Conservation (phyloP, 30 jellyfish, hydroid and myxozoan species). For the Morbakka virulenta region DNA sequence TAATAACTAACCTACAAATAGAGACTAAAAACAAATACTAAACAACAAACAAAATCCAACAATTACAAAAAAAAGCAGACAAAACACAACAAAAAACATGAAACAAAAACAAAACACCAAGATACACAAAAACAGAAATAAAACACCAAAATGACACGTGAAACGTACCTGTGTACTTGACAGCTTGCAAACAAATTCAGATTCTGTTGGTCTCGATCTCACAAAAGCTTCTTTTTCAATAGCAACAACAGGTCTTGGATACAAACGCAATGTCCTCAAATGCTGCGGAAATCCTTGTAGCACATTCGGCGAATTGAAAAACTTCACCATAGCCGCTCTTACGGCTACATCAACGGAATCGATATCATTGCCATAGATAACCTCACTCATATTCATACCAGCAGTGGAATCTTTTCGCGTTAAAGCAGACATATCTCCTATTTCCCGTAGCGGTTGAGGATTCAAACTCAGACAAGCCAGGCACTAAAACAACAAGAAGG, state of each 20-base stretch:
- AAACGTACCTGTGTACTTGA: slow-evolving; percentile 78
- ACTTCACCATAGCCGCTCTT: slow-evolving; percentile 76
- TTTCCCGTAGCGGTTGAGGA: slow-evolving; percentile 34
- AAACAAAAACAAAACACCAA: background rate
- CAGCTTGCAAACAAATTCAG: slow-evolving; percentile 54
- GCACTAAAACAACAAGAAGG: slow-evolving; percentile 17
- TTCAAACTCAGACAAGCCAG: slow-evolving; percentile 13
- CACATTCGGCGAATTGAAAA: slow-evolving; percentile 79
- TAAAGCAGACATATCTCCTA: too few relatives aligned
- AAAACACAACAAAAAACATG: too few relatives aligned
- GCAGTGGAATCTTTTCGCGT: slow-evolving; percentile 32
- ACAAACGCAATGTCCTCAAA: slow-evolving; percentile 69
- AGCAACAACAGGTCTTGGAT: slow-evolving; percentile 90
- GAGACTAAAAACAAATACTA: too few relatives aligned
- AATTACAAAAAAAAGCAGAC: too few relatives aligned
- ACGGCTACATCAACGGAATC: slow-evolving; percentile 94
- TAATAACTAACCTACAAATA: too few relatives aligned
- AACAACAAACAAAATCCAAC: too few relatives aligned
- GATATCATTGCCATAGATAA: slow-evolving; percentile 82
- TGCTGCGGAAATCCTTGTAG: slow-evolving; percentile 63
- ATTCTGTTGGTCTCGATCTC: slow-evolving; percentile 57
- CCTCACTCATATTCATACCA: slow-evolving; percentile 48
- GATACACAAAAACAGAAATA: background rate
- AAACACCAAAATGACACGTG: too few relatives aligned
- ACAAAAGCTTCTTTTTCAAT: slow-evolving; percentile 59